Conservation (phyloP, 2,888 invertebrate genomes). For the Macaria liturata region DNA sequence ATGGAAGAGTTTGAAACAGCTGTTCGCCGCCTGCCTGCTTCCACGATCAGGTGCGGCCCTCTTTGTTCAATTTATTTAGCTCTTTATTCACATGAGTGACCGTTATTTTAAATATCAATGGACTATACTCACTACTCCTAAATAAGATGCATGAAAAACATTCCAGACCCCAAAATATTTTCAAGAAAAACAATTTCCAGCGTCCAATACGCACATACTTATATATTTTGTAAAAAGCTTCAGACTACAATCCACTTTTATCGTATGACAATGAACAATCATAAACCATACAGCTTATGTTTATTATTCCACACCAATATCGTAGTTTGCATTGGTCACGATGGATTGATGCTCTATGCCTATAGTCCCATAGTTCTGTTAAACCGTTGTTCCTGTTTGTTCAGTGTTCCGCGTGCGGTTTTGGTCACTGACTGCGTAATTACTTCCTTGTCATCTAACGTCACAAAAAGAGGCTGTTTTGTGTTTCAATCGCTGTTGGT, state of each 20-base stretch:
- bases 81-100: no score
- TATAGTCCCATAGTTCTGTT: constrained; percentile 36
- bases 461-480: constrained; percentile 51
- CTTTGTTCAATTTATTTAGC: constrained; percentile 22
- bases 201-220: no score
- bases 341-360: not conserved
- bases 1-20: constrained; percentile 34
- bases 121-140: no score
- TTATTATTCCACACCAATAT: constrained; percentile 37
- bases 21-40: constrained; percentile 32
- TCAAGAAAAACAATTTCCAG: no score
- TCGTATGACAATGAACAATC: no score
- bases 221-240: no score
- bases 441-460: constrained; percentile 63
- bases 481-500: constrained; percentile 43
- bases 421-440: constrained; percentile 61
- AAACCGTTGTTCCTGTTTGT: constrained; percentile 59
- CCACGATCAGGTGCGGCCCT: constrained; percentile 35
- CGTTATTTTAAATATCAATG: no score
- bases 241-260: no score
- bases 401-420: constrained; percentile 65
- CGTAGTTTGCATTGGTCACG: constrained; percentile 30
- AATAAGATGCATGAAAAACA: no score
- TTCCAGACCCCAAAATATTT: no score
- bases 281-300: no score